These are phyloP conservation scores for Paelopatides confundens DNA, from an alignment of 53 echinoderm and acorn worm species.

Conservation along the genomic window DNA sequence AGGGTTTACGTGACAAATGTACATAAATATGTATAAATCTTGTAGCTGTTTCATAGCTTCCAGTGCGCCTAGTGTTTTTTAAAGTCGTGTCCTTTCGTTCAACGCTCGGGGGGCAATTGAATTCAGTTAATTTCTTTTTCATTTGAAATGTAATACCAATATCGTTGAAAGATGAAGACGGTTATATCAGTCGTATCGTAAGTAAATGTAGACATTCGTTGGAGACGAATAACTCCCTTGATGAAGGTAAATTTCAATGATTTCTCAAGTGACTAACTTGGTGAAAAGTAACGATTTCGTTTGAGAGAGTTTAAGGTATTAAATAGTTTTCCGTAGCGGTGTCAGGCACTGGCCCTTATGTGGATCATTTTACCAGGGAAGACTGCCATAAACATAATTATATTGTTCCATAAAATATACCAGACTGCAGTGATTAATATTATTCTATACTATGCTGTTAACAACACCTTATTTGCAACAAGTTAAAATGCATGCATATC, in stretches of 20 bases:
- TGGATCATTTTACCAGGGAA: no score
- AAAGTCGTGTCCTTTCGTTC: not conserved
- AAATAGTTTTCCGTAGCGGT: not conserved
- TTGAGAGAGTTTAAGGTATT: not conserved
- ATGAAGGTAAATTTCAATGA: slow-evolving; percentile 11
- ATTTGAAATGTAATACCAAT: not conserved
- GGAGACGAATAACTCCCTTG: not conserved
- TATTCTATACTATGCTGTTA: no score
- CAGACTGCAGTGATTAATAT: no score
- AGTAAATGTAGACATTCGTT: not conserved
- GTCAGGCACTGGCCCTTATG: no score
- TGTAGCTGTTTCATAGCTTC: not conserved
- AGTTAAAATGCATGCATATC: no score
- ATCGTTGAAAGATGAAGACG: not conserved
- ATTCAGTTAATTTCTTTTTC: not conserved
- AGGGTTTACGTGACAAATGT: not conserved
- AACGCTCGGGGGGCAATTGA: not conserved
- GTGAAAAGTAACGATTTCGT: slow-evolving; percentile 7
- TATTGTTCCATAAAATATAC: no score
- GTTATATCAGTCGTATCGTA: not conserved
- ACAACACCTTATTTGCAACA: no score
- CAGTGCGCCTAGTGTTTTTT: not conserved
- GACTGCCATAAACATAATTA: no score
- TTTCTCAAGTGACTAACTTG: slow-evolving; percentile 16
- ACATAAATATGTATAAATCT: not conserved